Base-by-base conservation (phyloP, 1,140 invertebrate species). In the Lepidostoma basale region DNA sequence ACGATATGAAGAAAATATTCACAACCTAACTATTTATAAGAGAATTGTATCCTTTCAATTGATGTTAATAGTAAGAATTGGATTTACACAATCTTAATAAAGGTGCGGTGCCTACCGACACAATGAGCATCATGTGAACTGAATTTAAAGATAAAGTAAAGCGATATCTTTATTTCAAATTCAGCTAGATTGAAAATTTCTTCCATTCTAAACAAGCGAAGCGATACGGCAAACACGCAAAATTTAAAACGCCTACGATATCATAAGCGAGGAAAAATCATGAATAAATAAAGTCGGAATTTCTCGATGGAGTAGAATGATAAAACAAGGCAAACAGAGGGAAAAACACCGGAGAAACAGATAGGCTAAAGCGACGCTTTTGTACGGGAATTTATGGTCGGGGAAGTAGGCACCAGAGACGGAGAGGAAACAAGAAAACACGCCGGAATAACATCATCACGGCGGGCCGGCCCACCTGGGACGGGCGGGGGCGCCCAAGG, bases 381-480 rank as follows among this genome's bases (percentile, higher is more conserved):
- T 62, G 60, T 67, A 67, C 69, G 67, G 59, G 40, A 67, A 72
- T 72, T 72, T 72, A 72, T 63, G 63, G 58, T 49, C 40, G 62
- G 36, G 42, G 42, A 72, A 67, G 62, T 44, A n/a, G 45, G 22
- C 54, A 58, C 28, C 12, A 42, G 60, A 58, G 65, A 25, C 30
- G 47, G 45, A 59, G 56, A 62, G 45, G 44, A 49, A 63, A 30
- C 28, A 49, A 59, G 66, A 28, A 64, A 60, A 68, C 40, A 69
- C 66, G 65, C 39, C 63, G 67, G 70, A 72, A 67, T 72, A 69
- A 69, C 70, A 67, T 72, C 67, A 72, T 72, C 68, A 69, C 42
- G 67, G 64, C 60, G 39, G 67, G 60, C 63, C 62, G 67, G 67
- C 62, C 62, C 28, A 63, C 59, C 58, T 30, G 70, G 67, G 63